A percentile compares a stretch with the other conserved stretches of the same genome.
Conservation (phyloP, 1,140 invertebrate genomes). For the Sycophaga agraensis region DNA sequence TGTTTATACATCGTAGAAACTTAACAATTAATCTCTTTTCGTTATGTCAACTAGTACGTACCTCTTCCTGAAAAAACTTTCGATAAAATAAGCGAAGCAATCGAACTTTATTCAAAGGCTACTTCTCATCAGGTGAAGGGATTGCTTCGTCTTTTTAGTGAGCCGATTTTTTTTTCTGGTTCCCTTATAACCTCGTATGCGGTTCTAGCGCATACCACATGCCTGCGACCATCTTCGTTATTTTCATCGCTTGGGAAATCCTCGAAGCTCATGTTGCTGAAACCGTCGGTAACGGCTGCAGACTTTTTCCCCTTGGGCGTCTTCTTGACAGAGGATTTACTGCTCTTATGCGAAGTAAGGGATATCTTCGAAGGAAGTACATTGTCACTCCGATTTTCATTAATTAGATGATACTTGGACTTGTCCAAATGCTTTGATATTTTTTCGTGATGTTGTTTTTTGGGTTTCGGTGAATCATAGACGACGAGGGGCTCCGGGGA, state of each 20-base stretch:
- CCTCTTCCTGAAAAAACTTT: too few relatives aligned
- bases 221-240: constrained; percentile 33
- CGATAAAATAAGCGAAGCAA: too few relatives aligned
- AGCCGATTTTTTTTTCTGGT: constrained; percentile 65
- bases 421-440: constrained; percentile 49
- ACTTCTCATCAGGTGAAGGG: constrained; percentile 66
- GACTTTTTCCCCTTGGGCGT: constrained; percentile 38
- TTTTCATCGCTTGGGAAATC: constrained; percentile 73
- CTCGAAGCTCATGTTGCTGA: constrained; percentile 80
- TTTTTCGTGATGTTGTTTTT: constrained; percentile 46
- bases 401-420: constrained; percentile 61
- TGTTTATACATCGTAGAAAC: too few relatives aligned
- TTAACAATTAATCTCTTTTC: too few relatives aligned
- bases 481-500: constrained; percentile 46
- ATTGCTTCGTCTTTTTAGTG: constrained; percentile 67
- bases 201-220: constrained; percentile 46
- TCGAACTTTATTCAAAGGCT: too few relatives aligned
- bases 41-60: too few relatives aligned
- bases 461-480: constrained; percentile 47
- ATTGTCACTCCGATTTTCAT: constrained; percentile 45
- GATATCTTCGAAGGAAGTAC: constrained; percentile 40
- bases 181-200: constrained; percentile 70
- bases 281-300: constrained; percentile 56
- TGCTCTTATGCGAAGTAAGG: constrained; percentile 33
- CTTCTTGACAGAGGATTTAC: constrained; percentile 42